Base-by-base conservation (phyloP, 2,113 vertebrate species). In the Triplophysa dalaica region DNA sequence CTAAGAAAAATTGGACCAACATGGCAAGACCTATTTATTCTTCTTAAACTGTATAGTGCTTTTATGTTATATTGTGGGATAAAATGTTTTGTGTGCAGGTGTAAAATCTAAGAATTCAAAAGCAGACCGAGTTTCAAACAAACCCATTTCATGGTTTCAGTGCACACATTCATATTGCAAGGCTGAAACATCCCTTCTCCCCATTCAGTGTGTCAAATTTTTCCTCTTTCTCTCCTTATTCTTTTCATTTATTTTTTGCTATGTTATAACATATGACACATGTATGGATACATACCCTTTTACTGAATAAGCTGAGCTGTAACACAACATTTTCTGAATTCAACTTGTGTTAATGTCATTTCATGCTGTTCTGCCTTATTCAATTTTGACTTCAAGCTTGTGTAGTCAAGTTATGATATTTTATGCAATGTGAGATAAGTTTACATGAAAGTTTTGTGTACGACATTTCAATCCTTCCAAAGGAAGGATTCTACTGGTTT, bases 121-220 rank as follows among this genome's bases (percentile, higher is more conserved):
- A 6, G 50, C 50, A 54, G 14, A 43, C 7, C 26, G 67, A 69
- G 22, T 69, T 70, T 70, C 24, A 69, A 50, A 70, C 24, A 24
- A 70, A 29, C 69, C 29, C 45, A 11, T 54, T 70, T 12, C 9
- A 72, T 72, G 21, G 19, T 52, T 72, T 58, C 19, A 16, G 26
- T 66, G 17, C 69, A 29, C 13, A 24, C 26, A 21, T 66, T 54
- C 22, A 45, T 75, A 68, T 77, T 64, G 60, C 14, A 43, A 1
- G 43, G 6, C 11, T 41, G n/a, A 11, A 5, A 6, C 65, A 19
- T 33, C 8, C 2, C 3, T 29, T 8, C 33, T 29, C 17, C 62
- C n/a, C 65, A 58, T 61, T 75, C 29, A 56, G 56, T 50, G 17
- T 81, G n/a, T 69, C 24, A 19, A n/a, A 29, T 38, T n/a, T 7